Percentiles rank a stretch among this genome's conserved stretches.
These are phyloP conservation scores for Trichonephila clavipes DNA, from an alignment of 1,140 invertebrate species.

Conservation along the genomic window DNA sequence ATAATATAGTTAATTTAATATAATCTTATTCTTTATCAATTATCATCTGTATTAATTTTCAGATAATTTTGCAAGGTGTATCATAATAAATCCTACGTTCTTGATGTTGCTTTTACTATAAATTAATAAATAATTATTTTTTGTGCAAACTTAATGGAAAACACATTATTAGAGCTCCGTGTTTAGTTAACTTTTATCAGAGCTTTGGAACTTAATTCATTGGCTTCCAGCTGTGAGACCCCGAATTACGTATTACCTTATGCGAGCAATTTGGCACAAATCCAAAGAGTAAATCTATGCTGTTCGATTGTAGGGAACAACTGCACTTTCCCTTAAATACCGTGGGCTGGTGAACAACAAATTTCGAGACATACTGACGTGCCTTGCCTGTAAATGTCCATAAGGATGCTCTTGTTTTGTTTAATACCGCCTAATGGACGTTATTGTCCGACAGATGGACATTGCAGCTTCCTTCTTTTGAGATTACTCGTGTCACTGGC, in stretches of 20 bases:
- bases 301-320: constrained; percentile 8
- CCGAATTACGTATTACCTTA: background rate
- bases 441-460: background rate
- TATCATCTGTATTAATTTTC: too few relatives aligned
- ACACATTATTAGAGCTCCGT: background rate
- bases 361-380: constrained; percentile 18
- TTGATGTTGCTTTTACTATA: too few relatives aligned
- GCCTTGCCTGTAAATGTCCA: background rate
- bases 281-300: background rate
- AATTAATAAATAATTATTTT: too few relatives aligned
- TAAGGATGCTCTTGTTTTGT: background rate
- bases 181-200: background rate
- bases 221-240: background rate
- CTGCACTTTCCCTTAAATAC: constrained; percentile 22
- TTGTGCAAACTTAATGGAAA: too few relatives aligned
- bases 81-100: too few relatives aligned
- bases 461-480: background rate
- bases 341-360: constrained; percentile 29
- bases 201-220: background rate
- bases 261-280: constrained; percentile 6
- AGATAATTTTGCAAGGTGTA: too few relatives aligned
- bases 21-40: too few relatives aligned
- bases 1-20: too few relatives aligned
- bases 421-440: constrained; percentile 14
- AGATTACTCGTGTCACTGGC: background rate